Conservation (phyloP, 2,113 vertebrate genomes). For the Ammodytes marinus region DNA sequence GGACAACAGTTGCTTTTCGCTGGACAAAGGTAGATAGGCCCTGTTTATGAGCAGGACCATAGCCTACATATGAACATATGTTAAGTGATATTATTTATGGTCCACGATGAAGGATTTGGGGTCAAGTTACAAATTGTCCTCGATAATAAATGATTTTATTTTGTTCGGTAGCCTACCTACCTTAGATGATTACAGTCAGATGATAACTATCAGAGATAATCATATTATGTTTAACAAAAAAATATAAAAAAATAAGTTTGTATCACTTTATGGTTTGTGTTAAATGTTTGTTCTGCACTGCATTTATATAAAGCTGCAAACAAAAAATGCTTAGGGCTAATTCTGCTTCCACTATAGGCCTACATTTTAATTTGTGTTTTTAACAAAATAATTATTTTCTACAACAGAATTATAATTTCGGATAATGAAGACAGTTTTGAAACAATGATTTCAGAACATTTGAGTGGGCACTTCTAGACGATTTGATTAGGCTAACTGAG, state of each 20-base stretch:
- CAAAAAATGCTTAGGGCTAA: background rate
- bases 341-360: background rate
- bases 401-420: too few species aligned
- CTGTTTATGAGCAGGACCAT: too few species aligned
- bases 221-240: background rate
- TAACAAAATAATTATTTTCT: background rate
- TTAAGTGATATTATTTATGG: background rate
- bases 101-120: background rate
- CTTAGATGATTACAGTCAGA: background rate
- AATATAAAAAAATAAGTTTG: too few species aligned
- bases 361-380: background rate
- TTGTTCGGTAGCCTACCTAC: background rate
- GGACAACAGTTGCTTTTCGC: too few species aligned
- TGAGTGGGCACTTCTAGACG: too few species aligned
- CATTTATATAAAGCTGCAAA: background rate
- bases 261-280: background rate
- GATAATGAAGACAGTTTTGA: too few species aligned
- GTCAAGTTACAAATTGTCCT: background rate
- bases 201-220: background rate
- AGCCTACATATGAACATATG: too few species aligned
- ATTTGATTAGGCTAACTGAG: too few species aligned
- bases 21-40: too few species aligned
- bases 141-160: background rate
- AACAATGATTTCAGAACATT: too few species aligned
- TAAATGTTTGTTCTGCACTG: background rate